Evolutionary conservation across 2,113 vertebrate genomes (phyloP), one percentile per base, ranked within the genome.

Genomic region (Podocnemis expansa): DNA sequence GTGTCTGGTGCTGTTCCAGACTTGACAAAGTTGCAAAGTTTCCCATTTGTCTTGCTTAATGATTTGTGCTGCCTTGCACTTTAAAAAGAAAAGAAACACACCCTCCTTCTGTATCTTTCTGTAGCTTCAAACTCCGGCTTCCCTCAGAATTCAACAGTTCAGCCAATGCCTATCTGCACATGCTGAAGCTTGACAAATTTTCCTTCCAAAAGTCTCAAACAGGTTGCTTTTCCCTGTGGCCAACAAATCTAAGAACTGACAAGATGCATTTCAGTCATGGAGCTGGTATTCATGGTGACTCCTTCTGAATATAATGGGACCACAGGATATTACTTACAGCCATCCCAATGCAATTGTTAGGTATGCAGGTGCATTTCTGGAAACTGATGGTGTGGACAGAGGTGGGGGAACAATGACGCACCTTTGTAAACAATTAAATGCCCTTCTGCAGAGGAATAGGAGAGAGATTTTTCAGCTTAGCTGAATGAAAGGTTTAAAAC

Each of bases 371-470:
- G 78, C n/a, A 49, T 83, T 51, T 86, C 70, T 47, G 67, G 81
- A 82, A 75, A 55, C 76, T 78, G 93, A 45, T 54, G 45, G 78
- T 81, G 76, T 75, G 38, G 43, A 60, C 91, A 85, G 58, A 25
- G 52, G 78, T 43, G 63, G 43, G 3, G 2, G 54, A 45, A 79
- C 73, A 88, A 67, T 29, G 52, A 55, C 58, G 90, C 17, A 75
- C 70, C 58, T 91, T 94, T 58, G 82, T 38, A 78, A 85, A 22
- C 80, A 86, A 90, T 91, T 90, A 92, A 95, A 90, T 94, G 84
- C 21, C 83, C 84, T 96, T 93, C 94, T 92, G 84, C 45, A 55
- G 63, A 55, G 38, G 51, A 89, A 96, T 94, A 81, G 84, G 25
- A 19, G 54, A 51, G 88, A 58, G 21, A 76, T 95, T 97, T 91